Percentiles rank a stretch among this genome's conserved stretches.
phyloP scores from a whole-genome alignment of 2,113 vertebrate species.

The Misgurnus mizolepis region DNA sequence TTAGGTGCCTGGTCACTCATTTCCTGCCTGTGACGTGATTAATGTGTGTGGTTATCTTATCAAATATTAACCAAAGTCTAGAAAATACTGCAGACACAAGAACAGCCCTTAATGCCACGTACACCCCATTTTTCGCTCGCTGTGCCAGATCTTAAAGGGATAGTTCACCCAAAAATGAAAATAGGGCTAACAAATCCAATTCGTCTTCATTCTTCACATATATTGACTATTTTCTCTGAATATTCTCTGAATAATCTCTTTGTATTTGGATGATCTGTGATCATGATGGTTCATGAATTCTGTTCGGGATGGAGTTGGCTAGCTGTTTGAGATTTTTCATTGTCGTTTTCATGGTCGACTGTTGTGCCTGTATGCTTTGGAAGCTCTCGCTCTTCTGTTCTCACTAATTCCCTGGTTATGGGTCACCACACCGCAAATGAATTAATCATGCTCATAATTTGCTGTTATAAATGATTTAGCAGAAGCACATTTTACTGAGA shows the following conservation, averaged over 20 bases:
- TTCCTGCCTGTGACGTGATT: neutral
- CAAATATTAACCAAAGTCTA: neutral
- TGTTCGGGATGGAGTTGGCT: neutral
- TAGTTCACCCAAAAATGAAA: too few relatives aligned
- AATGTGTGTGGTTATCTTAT: neutral
- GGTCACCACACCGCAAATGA: constrained; percentile 16
- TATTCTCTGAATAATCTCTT: constrained; percentile 35
- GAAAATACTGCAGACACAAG: neutral
- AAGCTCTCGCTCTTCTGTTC: too few relatives aligned
- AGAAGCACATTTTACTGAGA: neutral
- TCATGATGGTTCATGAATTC: neutral
- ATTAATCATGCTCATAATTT: constrained; percentile 41
- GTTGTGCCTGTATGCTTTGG: neutral
- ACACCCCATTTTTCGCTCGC: too few relatives aligned
- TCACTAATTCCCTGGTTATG: neutral
- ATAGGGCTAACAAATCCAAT: neutral
- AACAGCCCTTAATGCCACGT: neutral
- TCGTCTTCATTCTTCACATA: neutral
- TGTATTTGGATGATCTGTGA: constrained; percentile 33
- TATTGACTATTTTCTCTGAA: constrained; percentile 24
- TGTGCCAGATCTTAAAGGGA: too few relatives aligned
- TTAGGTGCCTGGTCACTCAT: neutral
- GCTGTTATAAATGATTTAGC: neutral
- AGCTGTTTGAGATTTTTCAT: neutral
- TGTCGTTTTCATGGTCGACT: neutral